Percentiles rank a stretch among this genome's conserved stretches.
Conservation (phyloP, 2,113 vertebrate species). For the Chloropsis hardwickii region DNA sequence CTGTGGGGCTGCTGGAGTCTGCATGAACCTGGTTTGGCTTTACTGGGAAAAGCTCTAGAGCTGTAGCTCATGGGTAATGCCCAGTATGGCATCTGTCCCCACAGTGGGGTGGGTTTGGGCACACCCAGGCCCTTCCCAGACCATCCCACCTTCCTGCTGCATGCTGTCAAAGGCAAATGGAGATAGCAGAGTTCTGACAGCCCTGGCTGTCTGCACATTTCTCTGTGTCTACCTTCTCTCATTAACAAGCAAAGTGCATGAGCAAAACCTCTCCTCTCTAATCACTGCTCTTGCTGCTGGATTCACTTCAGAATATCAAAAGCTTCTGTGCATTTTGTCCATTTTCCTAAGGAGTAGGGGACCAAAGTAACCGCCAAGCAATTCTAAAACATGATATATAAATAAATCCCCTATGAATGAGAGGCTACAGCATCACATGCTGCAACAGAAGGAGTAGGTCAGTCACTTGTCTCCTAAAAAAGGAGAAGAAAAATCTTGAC, state of each 20-base stretch:
- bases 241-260: background rate
- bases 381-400: background rate
- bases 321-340: background rate
- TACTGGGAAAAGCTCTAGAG: background rate
- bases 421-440: background rate
- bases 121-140: background rate
- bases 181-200: background rate
- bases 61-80: background rate
- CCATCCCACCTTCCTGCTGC: background rate
- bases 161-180: background rate
- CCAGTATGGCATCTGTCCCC: background rate
- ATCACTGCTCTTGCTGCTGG: conserved; percentile 21
- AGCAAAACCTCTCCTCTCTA: conserved; percentile 11
- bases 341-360: background rate
- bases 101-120: background rate
- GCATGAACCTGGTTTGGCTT: background rate
- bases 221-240: background rate
- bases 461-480: background rate
- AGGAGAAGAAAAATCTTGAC: background rate
- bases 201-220: background rate
- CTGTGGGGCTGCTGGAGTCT: background rate
- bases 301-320: background rate
- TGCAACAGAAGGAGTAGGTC: background rate
- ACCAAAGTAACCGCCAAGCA: background rate
- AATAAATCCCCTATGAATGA: background rate